Evolutionary conservation across 2,888 invertebrate species (phyloP), one percentile per base, ranked within the genome.

Genomic region (Panopea generosa): DNA sequence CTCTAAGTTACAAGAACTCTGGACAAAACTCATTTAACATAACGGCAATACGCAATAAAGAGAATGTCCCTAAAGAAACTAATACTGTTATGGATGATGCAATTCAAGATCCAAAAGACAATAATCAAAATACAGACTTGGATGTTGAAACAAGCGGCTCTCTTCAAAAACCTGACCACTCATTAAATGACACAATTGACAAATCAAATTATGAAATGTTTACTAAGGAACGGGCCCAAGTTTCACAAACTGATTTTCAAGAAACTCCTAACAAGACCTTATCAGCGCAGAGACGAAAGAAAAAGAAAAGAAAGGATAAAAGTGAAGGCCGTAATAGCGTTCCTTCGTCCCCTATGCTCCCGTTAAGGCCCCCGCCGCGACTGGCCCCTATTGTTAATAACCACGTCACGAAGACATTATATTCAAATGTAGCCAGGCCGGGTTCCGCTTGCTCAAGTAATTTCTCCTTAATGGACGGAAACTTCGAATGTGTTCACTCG

Each of bases 361-460:
- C 78, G 11, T 71, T 73, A 0, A 60, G 77, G 22, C 76, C 76
- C 2, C 82, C 82, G 1, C 78, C 82, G 14, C 52, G 82, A 50
- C 60, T 82, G 50, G 82, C 78, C 24, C 82, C 82, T 1, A 74
- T 81, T 22, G 40, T 40, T 7, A 40, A 16, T 16, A 40, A 40
- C 7, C 7, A 40, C 40, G 45, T 4, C 6, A 33, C 11, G 6
- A 33, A 33, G 11, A 7, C 33, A 11, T 33, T 33, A 6, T 20
- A 45, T 6, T 45, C 45, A 20, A 45, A 16, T 20, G 7, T 53
- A 1, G 68, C 22, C 4, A 68, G 71, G 18, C 69, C 79, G 24
- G 79, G 65, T 18, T 79, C 79, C 20, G 68, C 75, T 61, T 72
- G 69, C 68, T 79, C 79, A 47, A 79, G 71, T 57, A 75, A 75